These are phyloP conservation scores for Cyprichromis sp. DNA, from an alignment of 2,113 vertebrate genomes.

Conservation along the genomic window DNA sequence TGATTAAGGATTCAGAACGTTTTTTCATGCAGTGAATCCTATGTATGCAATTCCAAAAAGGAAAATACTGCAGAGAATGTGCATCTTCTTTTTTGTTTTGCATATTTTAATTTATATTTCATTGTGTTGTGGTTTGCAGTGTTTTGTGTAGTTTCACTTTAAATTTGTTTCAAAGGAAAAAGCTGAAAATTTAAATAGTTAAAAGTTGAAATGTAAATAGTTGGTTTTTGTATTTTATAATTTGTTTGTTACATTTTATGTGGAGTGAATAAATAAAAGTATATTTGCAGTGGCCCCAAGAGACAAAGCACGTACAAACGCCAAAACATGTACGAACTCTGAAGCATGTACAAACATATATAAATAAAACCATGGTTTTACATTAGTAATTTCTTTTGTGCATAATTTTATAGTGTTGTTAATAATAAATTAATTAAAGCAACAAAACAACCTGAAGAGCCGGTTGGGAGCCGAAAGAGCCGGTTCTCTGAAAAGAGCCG, in stretches of 20 bases:
- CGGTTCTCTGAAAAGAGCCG: not conserved
- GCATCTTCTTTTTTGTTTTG: not conserved
- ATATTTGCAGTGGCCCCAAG: accelerated
- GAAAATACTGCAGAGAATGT: not conserved
- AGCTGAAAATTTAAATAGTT: not conserved
- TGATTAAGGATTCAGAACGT: not conserved
- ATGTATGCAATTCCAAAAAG: not conserved
- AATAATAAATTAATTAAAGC: not conserved
- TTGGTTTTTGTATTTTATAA: not conserved
- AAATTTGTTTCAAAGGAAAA: not conserved
- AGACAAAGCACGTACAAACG: not conserved
- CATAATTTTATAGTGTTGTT: not conserved
- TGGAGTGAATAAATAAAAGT: not conserved
- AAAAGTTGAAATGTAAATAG: not conserved
- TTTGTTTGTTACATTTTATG: accelerated
- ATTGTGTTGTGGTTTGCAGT: not conserved
- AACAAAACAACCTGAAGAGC: not conserved
- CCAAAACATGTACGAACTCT: not conserved
- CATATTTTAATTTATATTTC: not conserved
- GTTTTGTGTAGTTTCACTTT: not conserved
- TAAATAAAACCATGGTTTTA: not conserved
- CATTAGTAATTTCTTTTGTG: not conserved
- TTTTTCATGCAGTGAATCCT: not conserved
- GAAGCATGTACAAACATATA: accelerated
- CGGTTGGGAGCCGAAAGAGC: not conserved